Conservation (phyloP, 2,797 vertebrate species). For the Streptopelia turtur region DNA sequence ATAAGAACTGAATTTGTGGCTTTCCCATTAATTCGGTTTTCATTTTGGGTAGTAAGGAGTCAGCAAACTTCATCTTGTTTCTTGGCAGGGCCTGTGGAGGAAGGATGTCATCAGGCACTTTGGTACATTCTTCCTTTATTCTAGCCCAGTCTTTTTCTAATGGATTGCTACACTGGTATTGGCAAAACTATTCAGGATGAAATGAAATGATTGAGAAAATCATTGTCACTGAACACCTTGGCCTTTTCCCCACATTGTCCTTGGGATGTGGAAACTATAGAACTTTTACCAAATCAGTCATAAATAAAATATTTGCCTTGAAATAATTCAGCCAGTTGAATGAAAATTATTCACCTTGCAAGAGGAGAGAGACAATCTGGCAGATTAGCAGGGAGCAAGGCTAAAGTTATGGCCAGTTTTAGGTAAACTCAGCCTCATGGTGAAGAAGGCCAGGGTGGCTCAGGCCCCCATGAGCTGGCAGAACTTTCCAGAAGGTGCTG, state of each 20-base stretch:
- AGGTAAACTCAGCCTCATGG: neutral
- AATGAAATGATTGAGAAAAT: neutral
- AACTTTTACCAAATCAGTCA: neutral
- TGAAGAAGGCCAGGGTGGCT: accelerated
- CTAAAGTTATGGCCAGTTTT: neutral
- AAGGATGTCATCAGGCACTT: neutral
- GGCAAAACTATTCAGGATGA: neutral
- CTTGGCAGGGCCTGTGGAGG: neutral
- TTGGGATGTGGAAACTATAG: neutral
- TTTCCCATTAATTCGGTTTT: conserved; percentile 45
- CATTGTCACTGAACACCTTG: neutral
- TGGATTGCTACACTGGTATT: neutral
- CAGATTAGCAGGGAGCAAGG: neutral
- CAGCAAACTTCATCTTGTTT: conserved; percentile 42
- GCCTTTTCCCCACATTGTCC: neutral
- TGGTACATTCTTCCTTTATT: conserved; percentile 31
- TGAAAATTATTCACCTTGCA: neutral
- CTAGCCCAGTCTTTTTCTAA: neutral
- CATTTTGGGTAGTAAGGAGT: conserved; percentile 66
- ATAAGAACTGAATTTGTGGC: conserved; percentile 50
- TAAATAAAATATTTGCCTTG: neutral
- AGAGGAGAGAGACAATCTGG: neutral
- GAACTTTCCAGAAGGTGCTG: neutral
- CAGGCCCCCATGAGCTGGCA: accelerated
- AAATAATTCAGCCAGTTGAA: neutral